These are phyloP conservation scores for Alexandromys fortis DNA, from an alignment of 2,113 vertebrate genomes.

Conservation along the genomic window DNA sequence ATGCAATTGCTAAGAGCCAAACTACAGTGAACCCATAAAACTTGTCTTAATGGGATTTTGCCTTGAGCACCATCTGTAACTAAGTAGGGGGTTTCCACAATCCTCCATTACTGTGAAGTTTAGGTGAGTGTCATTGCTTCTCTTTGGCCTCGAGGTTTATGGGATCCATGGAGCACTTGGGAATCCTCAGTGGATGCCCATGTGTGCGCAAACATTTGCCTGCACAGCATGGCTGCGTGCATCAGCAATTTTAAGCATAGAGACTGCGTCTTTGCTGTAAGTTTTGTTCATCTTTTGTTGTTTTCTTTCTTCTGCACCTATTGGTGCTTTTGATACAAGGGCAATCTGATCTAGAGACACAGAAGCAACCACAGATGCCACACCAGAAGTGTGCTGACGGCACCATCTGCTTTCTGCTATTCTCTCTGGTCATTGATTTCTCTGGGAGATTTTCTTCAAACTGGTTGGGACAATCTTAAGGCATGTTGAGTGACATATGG, in stretches of 20 bases:
- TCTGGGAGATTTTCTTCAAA: constrained; percentile 72
- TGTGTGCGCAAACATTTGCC: neutral
- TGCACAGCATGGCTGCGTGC: no score
- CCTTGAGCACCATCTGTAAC: constrained; percentile 75
- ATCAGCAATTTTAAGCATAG: neutral
- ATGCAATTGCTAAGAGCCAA: constrained; percentile 63
- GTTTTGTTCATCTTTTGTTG: constrained; percentile 49
- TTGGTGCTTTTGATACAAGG: constrained; percentile 56
- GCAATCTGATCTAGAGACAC: constrained; percentile 66
- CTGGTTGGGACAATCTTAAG: constrained; percentile 59
- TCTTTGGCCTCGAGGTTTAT: constrained; percentile 53
- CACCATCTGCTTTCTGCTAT: constrained; percentile 75
- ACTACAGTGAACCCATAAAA: constrained; percentile 66
- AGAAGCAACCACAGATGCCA: constrained; percentile 75
- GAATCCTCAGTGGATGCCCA: neutral
- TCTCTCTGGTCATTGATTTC: constrained; percentile 79
- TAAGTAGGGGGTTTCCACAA: constrained; percentile 60
- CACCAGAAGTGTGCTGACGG: constrained; percentile 71
- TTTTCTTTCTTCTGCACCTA: constrained; percentile 56
- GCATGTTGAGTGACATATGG: constrained; percentile 79
- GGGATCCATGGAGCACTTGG: neutral
- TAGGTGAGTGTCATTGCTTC: constrained; percentile 59
- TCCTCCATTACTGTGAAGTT: constrained; percentile 64
- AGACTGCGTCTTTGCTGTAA: neutral
- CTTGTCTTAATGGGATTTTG: constrained; percentile 76